Conservation (phyloP, 2,888 invertebrate species). For the Dione vanillae region DNA sequence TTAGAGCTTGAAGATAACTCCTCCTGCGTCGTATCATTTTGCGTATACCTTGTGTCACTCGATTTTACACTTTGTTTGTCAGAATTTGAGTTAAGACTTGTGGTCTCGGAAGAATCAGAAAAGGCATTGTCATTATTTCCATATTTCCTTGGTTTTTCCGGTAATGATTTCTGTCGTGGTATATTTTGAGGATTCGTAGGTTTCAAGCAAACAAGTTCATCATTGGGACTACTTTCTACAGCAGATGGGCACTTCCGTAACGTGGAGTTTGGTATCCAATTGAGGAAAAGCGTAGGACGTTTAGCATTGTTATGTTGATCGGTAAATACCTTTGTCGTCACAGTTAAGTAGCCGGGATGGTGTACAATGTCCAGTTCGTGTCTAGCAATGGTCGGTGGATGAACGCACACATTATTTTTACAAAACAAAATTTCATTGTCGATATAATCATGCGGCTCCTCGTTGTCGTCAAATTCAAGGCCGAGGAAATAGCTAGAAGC, state of each 20-base stretch:
- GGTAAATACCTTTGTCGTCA: constrained; percentile 92
- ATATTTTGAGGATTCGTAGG: constrained; percentile 61
- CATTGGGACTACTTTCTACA: constrained; percentile 84
- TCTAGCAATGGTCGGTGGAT: constrained; percentile 93
- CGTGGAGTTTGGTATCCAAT: constrained; percentile 97
- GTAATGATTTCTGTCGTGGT: constrained; percentile 53
- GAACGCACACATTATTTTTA: constrained; percentile 99
- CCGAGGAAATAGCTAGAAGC: constrained; percentile 92
- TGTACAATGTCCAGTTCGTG: constrained; percentile 93
- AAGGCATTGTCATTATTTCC: constrained; percentile 75
- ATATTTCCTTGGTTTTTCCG: constrained; percentile 63
- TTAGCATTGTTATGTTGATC: constrained; percentile 90
- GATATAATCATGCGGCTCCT: constrained; percentile 86
- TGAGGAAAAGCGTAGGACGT: constrained; percentile 92
- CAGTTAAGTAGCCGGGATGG: constrained; percentile 95
- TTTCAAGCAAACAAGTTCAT: constrained; percentile 71
- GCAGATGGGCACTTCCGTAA: constrained; percentile 93
- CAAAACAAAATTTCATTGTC: constrained; percentile 94
- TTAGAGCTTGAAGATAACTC: constrained; percentile 73
- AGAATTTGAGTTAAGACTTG: constrained; percentile 79
- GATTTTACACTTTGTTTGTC: constrained; percentile 81
- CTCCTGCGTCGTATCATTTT: constrained; percentile 74
- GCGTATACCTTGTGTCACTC: constrained; percentile 70
- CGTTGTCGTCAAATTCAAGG: constrained; percentile 85
- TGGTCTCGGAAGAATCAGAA: constrained; percentile 82